These are phyloP conservation scores for Halcyon malimbica DNA, from an alignment of 2,113 vertebrate genomes.

Conservation along the genomic window DNA sequence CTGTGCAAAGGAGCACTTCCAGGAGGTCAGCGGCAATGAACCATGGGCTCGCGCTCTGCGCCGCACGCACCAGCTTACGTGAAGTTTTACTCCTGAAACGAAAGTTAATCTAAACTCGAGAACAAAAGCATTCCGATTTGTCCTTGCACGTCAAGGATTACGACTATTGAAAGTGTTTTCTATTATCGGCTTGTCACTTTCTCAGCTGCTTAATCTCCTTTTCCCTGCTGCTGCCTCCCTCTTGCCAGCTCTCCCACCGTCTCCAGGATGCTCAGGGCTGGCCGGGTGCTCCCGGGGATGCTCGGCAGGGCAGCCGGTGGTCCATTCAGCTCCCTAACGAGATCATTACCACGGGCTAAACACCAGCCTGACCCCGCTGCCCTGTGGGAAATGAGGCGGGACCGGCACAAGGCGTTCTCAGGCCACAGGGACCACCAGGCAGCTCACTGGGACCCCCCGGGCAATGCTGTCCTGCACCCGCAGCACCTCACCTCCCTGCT, in stretches of 20 bases:
- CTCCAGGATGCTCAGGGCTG: not conserved
- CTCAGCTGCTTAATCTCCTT: slow-evolving; percentile 90
- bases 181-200: slow-evolving; percentile 89
- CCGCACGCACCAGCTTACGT: not conserved
- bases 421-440: slow-evolving; percentile 78
- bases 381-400: slow-evolving; percentile 84
- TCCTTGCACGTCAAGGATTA: slow-evolving; percentile 88
- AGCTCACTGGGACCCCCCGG: not conserved
- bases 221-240: slow-evolving; percentile 83
- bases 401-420: slow-evolving; percentile 76
- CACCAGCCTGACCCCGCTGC: slow-evolving; percentile 87
- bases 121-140: slow-evolving; percentile 90
- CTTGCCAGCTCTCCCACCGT: slow-evolving; percentile 73
- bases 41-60: not conserved
- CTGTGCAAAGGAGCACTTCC: not conserved
- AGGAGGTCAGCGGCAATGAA: not conserved
- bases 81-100: slow-evolving; percentile 38
- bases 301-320: slow-evolving; percentile 43
- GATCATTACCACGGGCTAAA: slow-evolving; percentile 92
- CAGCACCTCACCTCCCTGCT: not conserved
- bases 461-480: not conserved
- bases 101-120: slow-evolving; percentile 83
- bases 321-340: slow-evolving; percentile 89
- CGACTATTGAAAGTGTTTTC: slow-evolving; percentile 82
- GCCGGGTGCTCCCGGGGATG: not conserved